These are phyloP conservation scores for Pantherophis vulpinus DNA, from an alignment of 2,797 vertebrate genomes.

Conservation along the genomic window DNA sequence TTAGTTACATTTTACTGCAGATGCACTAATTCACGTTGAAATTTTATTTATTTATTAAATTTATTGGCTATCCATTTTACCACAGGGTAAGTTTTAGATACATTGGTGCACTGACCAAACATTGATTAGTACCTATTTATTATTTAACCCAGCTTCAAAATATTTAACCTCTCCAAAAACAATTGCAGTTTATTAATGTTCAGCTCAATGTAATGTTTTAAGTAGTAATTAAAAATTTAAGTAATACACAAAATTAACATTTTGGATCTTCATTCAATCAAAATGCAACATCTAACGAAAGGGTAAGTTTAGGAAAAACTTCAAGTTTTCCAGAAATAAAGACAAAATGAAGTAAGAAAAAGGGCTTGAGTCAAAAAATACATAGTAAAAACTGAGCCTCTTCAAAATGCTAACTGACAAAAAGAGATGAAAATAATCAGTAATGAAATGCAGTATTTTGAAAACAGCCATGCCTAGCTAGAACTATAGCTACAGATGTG, in stretches of 20 bases:
- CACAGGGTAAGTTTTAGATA: not conserved
- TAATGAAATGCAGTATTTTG: not conserved
- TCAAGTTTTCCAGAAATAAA: not conserved
- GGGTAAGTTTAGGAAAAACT: not conserved
- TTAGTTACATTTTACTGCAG: not conserved
- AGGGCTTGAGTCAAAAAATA: not conserved
- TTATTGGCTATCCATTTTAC: not conserved
- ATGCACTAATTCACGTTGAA: not conserved
- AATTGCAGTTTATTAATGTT: not conserved
- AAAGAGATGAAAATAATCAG: not conserved
- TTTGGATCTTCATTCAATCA: not conserved
- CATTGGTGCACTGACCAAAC: not conserved
- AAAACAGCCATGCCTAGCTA: not conserved
- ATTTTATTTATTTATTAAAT: not conserved
- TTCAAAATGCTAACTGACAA: not conserved
- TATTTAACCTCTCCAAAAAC: not conserved
- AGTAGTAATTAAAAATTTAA: not conserved
- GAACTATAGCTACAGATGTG: not conserved
- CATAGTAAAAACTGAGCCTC: not conserved
- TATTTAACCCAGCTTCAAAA: not conserved
- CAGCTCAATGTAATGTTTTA: not conserved
- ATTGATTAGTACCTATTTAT: not conserved
- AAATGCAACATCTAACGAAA: not conserved
- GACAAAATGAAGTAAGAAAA: not conserved
- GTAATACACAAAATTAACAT: not conserved